These are phyloP conservation scores for Rallus limicola DNA, from an alignment of 2,113 vertebrate species.

Conservation along the genomic window DNA sequence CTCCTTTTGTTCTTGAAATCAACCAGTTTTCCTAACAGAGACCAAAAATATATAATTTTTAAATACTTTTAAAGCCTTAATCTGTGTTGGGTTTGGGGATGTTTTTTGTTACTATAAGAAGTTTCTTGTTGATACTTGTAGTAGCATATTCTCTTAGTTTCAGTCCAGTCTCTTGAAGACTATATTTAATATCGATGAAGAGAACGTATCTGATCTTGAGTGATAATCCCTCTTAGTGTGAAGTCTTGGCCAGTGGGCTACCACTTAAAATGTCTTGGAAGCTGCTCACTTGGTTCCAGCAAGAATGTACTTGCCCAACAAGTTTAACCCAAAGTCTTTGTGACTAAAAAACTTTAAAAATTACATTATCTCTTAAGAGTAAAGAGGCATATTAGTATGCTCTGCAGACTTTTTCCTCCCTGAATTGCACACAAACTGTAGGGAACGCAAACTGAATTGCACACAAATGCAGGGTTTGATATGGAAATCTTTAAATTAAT, in stretches of 20 bases:
- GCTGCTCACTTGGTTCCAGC: background rate
- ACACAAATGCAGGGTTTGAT: background rate
- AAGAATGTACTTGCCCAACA: background rate
- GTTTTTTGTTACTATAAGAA: background rate
- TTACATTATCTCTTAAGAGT: background rate
- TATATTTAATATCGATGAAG: background rate
- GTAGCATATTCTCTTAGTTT: background rate
- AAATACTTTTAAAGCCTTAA: background rate
- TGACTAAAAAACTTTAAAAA: background rate
- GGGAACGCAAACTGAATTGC: background rate
- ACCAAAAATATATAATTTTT: background rate
- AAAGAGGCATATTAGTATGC: background rate
- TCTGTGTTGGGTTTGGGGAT: fast-evolving
- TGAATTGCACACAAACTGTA: background rate
- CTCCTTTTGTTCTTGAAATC: background rate
- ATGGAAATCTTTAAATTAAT: background rate
- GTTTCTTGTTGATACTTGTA: background rate
- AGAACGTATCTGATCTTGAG: background rate
- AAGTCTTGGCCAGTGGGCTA: background rate
- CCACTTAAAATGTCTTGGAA: background rate
- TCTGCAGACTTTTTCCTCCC: background rate
- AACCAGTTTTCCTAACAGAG: background rate
- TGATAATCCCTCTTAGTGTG: background rate
- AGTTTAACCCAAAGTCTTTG: background rate
- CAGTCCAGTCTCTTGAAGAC: background rate